These are phyloP conservation scores for Papilio polyxenes DNA, from an alignment of 1,140 invertebrate genomes.

Conservation along the genomic window DNA sequence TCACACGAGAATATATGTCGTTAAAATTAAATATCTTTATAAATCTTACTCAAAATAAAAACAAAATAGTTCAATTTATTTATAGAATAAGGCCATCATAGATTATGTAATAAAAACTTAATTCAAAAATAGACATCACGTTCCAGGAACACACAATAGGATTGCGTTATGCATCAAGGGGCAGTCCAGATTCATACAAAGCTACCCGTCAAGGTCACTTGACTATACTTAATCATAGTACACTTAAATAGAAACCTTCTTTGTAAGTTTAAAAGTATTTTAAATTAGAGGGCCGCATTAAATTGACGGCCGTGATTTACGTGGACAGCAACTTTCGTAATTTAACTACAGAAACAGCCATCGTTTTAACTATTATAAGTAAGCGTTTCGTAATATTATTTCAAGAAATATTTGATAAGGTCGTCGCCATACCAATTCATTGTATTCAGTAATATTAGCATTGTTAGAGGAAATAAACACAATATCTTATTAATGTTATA, in stretches of 20 bases:
- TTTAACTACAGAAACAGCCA: background rate
- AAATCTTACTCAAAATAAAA: too few relatives aligned
- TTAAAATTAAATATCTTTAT: too few relatives aligned
- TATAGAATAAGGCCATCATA: too few relatives aligned
- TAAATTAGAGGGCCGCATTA: background rate
- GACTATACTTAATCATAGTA: background rate
- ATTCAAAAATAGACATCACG: background rate
- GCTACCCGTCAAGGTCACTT: background rate
- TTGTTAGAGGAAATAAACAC: background rate
- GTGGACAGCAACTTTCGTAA: too few relatives aligned
- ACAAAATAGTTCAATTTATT: too few relatives aligned
- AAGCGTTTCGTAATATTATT: slow-evolving; percentile 19
- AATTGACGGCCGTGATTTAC: background rate
- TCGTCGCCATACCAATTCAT: background rate
- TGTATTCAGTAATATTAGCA: background rate
- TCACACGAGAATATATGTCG: too few relatives aligned
- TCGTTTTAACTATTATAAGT: background rate
- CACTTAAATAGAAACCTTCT: background rate
- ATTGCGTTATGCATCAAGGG: background rate
- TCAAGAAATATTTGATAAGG: slow-evolving; percentile 24
- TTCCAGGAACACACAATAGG: background rate
- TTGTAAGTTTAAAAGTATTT: background rate
- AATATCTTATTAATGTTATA: background rate
- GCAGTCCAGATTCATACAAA: background rate
- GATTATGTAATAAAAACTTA: background rate